Percentiles rank a stretch among this genome's conserved stretches.
These are phyloP conservation scores for Polymixis flavicincta DNA, from an alignment of 2,888 invertebrate genomes.

Conservation along the genomic window DNA sequence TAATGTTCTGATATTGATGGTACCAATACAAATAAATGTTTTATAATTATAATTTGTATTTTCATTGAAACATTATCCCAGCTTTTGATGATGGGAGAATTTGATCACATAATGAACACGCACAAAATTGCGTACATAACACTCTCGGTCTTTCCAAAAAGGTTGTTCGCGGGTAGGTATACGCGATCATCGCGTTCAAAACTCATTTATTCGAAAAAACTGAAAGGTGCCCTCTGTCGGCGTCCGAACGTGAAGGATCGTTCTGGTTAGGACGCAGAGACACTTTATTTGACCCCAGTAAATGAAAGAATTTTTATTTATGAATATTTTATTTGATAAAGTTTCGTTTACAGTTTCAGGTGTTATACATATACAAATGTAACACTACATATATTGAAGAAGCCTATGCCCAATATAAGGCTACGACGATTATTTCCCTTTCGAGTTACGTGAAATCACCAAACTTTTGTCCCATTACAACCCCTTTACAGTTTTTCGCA, in stretches of 20 bases:
- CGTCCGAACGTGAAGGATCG: neutral
- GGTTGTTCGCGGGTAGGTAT: neutral
- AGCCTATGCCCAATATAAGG: constrained; percentile 6
- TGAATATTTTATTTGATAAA: constrained; percentile 33
- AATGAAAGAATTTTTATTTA: neutral
- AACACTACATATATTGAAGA: constrained; percentile 12
- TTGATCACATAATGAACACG: neutral
- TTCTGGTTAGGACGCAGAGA: neutral
- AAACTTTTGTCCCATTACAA: neutral
- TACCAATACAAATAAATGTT: constrained; percentile 65
- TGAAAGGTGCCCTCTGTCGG: too few species aligned
- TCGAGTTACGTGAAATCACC: neutral
- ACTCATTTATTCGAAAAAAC: too few species aligned
- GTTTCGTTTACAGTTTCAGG: constrained; percentile 16
- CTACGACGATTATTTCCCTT: neutral
- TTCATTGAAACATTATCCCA: constrained; percentile 8
- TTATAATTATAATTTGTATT: constrained; percentile 49
- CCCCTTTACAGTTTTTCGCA: neutral
- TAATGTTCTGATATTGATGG: constrained; percentile 55
- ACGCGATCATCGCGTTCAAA: neutral
- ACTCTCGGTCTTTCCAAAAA: neutral
- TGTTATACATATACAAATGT: constrained; percentile 16
- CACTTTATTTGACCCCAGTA: neutral
- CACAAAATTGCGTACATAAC: too few species aligned
- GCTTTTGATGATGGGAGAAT: neutral